Evolutionary conservation across 2,113 vertebrate genomes (phyloP), one percentile per base, ranked within the genome.

Genomic region (Entelurus aequoreus): DNA sequence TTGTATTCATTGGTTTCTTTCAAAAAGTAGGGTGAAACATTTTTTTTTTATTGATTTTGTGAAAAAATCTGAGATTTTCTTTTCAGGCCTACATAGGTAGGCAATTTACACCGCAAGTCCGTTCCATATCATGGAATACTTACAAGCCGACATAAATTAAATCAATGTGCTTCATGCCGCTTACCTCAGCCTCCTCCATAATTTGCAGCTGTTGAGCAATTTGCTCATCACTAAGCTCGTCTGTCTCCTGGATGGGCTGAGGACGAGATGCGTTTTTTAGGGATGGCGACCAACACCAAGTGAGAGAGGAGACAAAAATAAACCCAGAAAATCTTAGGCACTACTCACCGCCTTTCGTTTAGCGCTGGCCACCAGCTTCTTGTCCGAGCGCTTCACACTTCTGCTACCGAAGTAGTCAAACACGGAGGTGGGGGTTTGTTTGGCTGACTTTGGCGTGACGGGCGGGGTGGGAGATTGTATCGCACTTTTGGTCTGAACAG

Each of bases 301-400:
- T 12, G 4, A 9, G 3, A 49, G 14, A 12, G 11, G 4, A 59
- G 8, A 61, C 16, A n/a, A 48, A 28, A 9, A 1, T 9, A 13
- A 28, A 15, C 28, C 28, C 28, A 10, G 36, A 3, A 53, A 1
- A 16, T 14, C 9, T 44, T 0, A 1, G 19, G 57, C 40, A 62
- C 8, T 10, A 90, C 94, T 93, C 75, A 99, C 97, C 55, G 93
- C 89, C 85, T 94, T 96, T 74, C 93, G 90, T 81, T 94, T 92
- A 60, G 72, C 88, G 85, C 91, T 97, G 63, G 94, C 90, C 38
- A 99, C 96, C 74, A 99, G 90, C 77, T 95, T 99, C 84, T 93
- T 97, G 5, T 91, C 92, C 0, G 97, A 99, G 53, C 95, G 91
- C 9, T 93, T 93, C 57, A 98, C 60, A 1, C 76, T 76, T 4